These are phyloP conservation scores for Hoplodrina ambigua DNA, from an alignment of 2,888 invertebrate genomes.

Conservation along the genomic window DNA sequence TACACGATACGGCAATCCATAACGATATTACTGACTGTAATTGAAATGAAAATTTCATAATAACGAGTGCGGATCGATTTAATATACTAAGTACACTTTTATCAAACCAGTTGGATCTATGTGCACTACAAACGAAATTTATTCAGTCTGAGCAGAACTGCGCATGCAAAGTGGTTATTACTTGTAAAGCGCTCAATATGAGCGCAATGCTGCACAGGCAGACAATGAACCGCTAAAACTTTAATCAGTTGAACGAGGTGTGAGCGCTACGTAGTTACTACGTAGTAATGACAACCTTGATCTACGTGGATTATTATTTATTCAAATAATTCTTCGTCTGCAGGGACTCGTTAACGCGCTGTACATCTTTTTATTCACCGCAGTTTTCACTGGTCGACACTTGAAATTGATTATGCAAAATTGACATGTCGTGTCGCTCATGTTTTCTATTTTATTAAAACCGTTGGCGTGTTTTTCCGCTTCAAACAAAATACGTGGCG, in stretches of 20 bases:
- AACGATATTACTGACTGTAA: slow-evolving; percentile 27
- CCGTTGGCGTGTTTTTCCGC: slow-evolving; percentile 26
- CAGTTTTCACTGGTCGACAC: slow-evolving; percentile 1
- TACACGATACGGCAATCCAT: slow-evolving; percentile 16
- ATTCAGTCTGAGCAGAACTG: slow-evolving; percentile 65
- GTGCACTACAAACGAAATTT: slow-evolving; percentile 58
- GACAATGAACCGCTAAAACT: slow-evolving; percentile 80
- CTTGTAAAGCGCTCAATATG: slow-evolving; percentile 73
- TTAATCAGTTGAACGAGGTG: slow-evolving; percentile 75
- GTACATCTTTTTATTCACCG: slow-evolving; percentile 19
- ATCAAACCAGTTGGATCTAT: slow-evolving; percentile 43
- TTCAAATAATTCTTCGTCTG: slow-evolving; percentile 29
- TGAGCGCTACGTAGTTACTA: slow-evolving; percentile 45
- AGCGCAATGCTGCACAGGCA: slow-evolving; percentile 65
- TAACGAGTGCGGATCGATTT: slow-evolving; percentile 51
- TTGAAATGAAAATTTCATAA: slow-evolving; percentile 40
- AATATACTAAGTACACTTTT: slow-evolving; percentile 54
- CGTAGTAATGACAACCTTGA: slow-evolving; percentile 61
- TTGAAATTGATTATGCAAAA: slow-evolving; percentile 44
- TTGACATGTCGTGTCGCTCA: slow-evolving; percentile 33
- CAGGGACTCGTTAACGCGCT: slow-evolving; percentile 15
- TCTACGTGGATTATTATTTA: slow-evolving; percentile 48
- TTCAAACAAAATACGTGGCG: slow-evolving; percentile 25
- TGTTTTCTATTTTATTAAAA: slow-evolving; percentile 34
- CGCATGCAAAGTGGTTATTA: slow-evolving; percentile 73